Conservation (phyloP, 1,140 invertebrate genomes). For the Hirudo medicinalis region DNA sequence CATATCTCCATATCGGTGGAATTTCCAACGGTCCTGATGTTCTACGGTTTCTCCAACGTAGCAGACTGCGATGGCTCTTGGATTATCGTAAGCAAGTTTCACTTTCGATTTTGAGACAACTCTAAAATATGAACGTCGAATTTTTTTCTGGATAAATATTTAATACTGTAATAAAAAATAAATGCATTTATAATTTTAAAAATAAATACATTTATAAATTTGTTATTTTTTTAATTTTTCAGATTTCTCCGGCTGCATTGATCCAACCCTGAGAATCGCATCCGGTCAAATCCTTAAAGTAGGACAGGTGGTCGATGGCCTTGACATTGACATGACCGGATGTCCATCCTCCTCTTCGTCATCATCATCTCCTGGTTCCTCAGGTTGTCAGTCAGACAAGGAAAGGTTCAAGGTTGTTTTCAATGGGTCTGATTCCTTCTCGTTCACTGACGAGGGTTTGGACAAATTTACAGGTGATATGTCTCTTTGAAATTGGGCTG, state of each 20-base stretch:
- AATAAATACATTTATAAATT: no score
- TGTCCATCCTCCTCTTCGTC: neutral
- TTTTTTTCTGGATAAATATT: no score
- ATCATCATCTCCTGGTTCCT: neutral
- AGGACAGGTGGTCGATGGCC: neutral
- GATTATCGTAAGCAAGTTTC: slow-evolving; percentile 3
- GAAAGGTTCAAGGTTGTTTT: no score
- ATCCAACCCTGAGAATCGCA: neutral
- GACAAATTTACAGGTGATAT: no score
- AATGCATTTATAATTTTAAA: no score
- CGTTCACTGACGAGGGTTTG: no score
- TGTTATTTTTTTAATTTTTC: neutral
- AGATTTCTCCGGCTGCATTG: slow-evolving; percentile 7
- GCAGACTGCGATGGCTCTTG: slow-evolving; percentile 16
- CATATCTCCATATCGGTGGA: slow-evolving; percentile 11
- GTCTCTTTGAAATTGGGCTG: no score
- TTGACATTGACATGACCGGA: neutral
- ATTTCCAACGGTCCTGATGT: slow-evolving; percentile 2
- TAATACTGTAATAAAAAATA: no score
- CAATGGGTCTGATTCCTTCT: no score
- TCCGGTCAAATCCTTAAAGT: neutral
- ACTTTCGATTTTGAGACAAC: no score
- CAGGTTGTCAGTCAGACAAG: no score
- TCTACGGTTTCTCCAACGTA: neutral
- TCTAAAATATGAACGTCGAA: no score